Evolutionary conservation across 1,140 invertebrate species (phyloP).

Genomic region (Gyrodactylus bullatarudis): DNA sequence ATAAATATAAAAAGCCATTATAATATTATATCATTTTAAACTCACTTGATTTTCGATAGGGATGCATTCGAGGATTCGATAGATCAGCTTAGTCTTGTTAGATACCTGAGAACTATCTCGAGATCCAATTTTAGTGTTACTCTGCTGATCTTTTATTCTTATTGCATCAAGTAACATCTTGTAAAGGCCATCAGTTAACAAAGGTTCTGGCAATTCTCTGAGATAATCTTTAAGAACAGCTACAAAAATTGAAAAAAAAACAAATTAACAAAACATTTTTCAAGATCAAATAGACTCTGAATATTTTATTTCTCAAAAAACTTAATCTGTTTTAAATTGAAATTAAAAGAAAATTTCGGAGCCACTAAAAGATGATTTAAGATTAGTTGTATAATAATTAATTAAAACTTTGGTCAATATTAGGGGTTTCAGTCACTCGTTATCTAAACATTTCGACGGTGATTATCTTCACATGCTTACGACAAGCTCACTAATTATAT

Average conservation of each 20-base stretch:
- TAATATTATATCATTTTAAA: too few relatives aligned
- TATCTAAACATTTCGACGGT: too few relatives aligned
- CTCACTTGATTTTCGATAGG: conserved; percentile 3
- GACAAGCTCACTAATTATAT: too few relatives aligned
- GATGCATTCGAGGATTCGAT: conserved; percentile 1
- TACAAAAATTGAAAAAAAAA: conserved; percentile 12
- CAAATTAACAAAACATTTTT: neutral
- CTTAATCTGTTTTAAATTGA: too few relatives aligned
- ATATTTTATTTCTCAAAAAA: neutral
- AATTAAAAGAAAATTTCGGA: too few relatives aligned
- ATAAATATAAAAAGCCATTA: too few relatives aligned
- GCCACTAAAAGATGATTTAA: too few relatives aligned
- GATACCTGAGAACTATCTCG: too few relatives aligned
- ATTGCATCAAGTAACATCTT: conserved; percentile 81
- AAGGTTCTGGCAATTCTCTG: conserved; percentile 64
- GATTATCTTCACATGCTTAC: too few relatives aligned
- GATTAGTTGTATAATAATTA: too few relatives aligned
- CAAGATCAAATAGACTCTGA: neutral
- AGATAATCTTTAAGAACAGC: conserved; percentile 64
- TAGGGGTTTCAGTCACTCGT: too few relatives aligned
- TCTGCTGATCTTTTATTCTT: conserved; percentile 30
- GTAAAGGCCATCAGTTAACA: conserved; percentile 71
- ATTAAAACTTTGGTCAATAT: too few relatives aligned
- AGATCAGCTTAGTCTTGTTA: neutral
- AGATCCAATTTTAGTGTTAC: neutral